Evolutionary conservation across 2,888 invertebrate genomes (phyloP), one percentile per base, ranked within the genome.

Genomic region (Drosophila siamana): DNA sequence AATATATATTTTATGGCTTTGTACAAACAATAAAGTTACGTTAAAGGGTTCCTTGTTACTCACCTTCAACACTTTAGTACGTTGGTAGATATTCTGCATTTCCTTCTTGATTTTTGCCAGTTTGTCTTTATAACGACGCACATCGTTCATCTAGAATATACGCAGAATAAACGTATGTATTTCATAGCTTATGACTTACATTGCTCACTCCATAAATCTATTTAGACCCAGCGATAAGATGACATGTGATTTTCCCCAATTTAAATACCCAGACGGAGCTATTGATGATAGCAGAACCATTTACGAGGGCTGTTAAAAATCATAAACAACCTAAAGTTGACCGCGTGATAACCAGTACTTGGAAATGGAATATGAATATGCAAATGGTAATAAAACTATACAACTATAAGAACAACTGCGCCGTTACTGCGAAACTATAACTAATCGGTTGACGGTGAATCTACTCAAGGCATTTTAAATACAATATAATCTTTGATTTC

Each of bases 11-110:
- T 26, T 40, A 47, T 63, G 33, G 44, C 44, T 65, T 61, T 63
- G 61, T 66, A 65, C 30, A 50, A 56, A 56, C 44, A 71, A 81
- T 77, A 80, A 80, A 81, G 59, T 67, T 40, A 55, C 43, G 51
- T 57, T 66, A 13, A 50, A 62, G 46, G 30, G 41, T 50, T 54
- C 61, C 62, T 68, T 68, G 28, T 54, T 46, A 30, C 61, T 71
- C 67, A 92, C 92, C 91, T 92, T 92, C 26, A 92, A 74, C 2
- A 75, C 79, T 78, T 90, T 91, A 19, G 90, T 88, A 28, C 90
- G 91, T 54, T 92, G 91, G 78, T 92, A 92, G 71, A 92, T 90
- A 28, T 59, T 80, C 50, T 90, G 89, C 92, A 92, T 92, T 86
- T 92, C 89, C 57, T 90, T 91, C 64, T 90, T 91, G 56, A 92